A percentile compares a stretch with the other conserved stretches of the same genome.
Evolutionary conservation across 2,113 vertebrate genomes (phyloP).

Genomic region (Brienomyrus longianalis): DNA sequence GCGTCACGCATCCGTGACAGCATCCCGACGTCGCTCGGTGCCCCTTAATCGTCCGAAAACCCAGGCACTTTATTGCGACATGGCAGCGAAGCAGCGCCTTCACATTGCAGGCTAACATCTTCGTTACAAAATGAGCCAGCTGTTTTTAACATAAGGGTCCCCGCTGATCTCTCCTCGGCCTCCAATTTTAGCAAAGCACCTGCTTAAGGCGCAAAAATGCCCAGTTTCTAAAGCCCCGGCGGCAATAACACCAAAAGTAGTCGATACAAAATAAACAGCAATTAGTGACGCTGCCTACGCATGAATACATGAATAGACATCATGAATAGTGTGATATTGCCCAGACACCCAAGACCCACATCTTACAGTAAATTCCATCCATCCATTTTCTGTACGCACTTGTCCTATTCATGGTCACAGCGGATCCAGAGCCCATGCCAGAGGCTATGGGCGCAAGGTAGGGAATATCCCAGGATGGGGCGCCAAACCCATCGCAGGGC

Average conservation of each 20-base stretch:
- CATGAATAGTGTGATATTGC: neutral
- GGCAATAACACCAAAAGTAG: neutral
- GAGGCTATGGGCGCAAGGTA: no score
- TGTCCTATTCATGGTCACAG: no score
- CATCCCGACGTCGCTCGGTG: neutral
- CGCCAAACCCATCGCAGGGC: no score
- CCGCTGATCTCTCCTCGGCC: neutral
- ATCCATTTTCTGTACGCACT: no score
- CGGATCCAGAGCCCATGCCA: no score
- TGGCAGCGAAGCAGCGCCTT: neutral
- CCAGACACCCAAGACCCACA: neutral
- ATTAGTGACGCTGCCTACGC: neutral
- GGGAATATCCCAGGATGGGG: no score
- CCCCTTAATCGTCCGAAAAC: neutral
- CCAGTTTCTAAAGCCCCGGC: neutral
- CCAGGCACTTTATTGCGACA: neutral
- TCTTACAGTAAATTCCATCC: neutral
- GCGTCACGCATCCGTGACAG: neutral
- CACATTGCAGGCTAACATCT: neutral
- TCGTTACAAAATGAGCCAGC: neutral
- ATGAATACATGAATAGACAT: neutral
- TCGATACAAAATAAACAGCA: neutral
- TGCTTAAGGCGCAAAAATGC: neutral
- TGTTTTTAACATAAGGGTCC: neutral
- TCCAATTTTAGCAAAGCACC: neutral